Evolutionary conservation across 2,888 invertebrate species (phyloP), one percentile per base, ranked within the genome.

Genomic region (Papilio gigon): DNA sequence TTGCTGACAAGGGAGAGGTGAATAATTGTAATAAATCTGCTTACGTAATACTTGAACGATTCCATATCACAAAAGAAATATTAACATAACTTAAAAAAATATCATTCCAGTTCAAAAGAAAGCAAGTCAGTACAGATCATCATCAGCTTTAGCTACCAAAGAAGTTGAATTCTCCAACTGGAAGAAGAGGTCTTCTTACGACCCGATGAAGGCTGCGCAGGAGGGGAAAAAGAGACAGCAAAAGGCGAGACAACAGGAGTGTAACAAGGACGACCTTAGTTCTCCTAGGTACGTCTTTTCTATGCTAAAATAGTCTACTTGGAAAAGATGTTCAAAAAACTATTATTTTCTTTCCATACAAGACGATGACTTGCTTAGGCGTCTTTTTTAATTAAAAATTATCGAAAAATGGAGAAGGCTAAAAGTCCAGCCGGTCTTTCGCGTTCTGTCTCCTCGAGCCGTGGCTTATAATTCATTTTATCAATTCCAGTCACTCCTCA

Each of bases 181-280:
- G 97, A 96, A 97, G 83, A 93, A 97, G 72, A 87, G 98, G 17
- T 96, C 97, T 76, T 96, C 96, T 67, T 98, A 98, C 83, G 97
- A 98, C 84, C 97, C 97, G 0, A 95, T 97, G 94, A 97, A 96
- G 84, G 97, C 98, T 0, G 98, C 98, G 0, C 97, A 97, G 22
- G 97, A 98, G 83, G 98, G 96, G 27, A 95, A 94, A 79, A 94
- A 93, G 79, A 94, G 94, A 80, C 93, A 93, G 77, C 86, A 85
- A 75, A 76, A 84, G 73, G 85, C 87, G 0, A 88, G 85, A 66
- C 78, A 86, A 30, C 86, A 83, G 70, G 91, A 89, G 74, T 83
- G 80, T 50, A 84, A 85, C 68, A 91, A 90, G 71, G 92, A 92
- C 61, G 90, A 90, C 76, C 82, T 90, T 2, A 92, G 90, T 73